Evolutionary conservation across 2,797 vertebrate genomes (phyloP).

Genomic region (Diceros bicornis): DNA sequence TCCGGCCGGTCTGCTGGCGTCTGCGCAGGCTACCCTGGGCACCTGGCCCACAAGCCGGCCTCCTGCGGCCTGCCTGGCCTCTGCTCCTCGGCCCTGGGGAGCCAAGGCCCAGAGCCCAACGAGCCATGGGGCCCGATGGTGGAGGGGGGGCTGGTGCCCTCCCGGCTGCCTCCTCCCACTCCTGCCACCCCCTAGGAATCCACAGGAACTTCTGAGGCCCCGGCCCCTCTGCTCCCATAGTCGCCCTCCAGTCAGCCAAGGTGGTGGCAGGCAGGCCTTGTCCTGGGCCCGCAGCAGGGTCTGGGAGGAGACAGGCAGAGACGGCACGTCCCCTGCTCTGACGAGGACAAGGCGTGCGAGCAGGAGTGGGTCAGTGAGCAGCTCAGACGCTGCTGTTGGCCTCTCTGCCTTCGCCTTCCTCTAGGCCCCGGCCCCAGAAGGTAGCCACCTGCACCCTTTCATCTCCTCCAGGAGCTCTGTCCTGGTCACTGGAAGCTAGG

Average conservation of each 20-base stretch:
- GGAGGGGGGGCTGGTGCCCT: background rate
- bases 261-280: background rate
- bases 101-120: background rate
- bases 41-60: background rate
- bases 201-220: background rate
- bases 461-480: background rate
- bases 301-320: background rate
- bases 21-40: background rate
- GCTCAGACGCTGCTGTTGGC: background rate
- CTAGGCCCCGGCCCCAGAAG: background rate
- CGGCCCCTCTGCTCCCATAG: background rate
- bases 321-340: fast-evolving
- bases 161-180: background rate
- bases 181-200: background rate
- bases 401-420: too few species aligned
- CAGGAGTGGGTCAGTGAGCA: background rate
- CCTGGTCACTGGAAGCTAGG: background rate
- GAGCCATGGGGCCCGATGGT: fast-evolving
- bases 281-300: background rate
- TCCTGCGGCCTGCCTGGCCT: background rate
- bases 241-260: background rate
- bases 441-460: background rate
- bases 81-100: background rate
- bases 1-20: fast-evolving
- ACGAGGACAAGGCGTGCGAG: fast-evolving